These are phyloP conservation scores for Hydrolagus affinis DNA, from an alignment of 2,113 vertebrate species.

Conservation along the genomic window DNA sequence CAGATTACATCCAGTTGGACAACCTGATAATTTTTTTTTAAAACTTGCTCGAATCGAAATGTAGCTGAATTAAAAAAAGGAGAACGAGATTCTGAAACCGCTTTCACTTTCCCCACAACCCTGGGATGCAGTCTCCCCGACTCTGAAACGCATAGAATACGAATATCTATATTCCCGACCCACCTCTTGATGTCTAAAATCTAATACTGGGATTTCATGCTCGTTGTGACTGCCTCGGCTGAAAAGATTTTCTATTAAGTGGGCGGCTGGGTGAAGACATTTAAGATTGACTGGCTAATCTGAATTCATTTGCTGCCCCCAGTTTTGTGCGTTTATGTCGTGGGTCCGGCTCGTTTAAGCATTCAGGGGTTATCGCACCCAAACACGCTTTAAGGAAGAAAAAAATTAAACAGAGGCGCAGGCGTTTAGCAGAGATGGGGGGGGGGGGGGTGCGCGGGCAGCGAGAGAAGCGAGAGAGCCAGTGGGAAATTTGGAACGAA, in stretches of 20 bases:
- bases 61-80: no score
- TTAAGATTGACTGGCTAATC: background rate
- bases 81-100: no score
- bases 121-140: background rate
- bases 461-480: background rate
- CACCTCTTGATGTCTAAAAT: constrained; percentile 30
- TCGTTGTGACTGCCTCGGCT: constrained; percentile 12
- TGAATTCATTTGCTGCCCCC: constrained; percentile 24
- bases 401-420: no score
- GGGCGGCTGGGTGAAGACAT: background rate
- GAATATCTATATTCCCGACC: background rate
- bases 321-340: background rate
- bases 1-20: no score
- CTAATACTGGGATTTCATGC: constrained; percentile 14
- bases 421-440: background rate
- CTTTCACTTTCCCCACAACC: background rate
- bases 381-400: background rate
- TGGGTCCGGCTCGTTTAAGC: background rate
- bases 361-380: constrained; percentile 5
- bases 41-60: no score
- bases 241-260: constrained; percentile 3
- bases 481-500: constrained; percentile 26
- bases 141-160: constrained; percentile 22
- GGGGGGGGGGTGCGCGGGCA: no score
- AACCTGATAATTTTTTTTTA: no score